Evolutionary conservation across 2,888 invertebrate species (phyloP).

Genomic region (Limenitis camilla): DNA sequence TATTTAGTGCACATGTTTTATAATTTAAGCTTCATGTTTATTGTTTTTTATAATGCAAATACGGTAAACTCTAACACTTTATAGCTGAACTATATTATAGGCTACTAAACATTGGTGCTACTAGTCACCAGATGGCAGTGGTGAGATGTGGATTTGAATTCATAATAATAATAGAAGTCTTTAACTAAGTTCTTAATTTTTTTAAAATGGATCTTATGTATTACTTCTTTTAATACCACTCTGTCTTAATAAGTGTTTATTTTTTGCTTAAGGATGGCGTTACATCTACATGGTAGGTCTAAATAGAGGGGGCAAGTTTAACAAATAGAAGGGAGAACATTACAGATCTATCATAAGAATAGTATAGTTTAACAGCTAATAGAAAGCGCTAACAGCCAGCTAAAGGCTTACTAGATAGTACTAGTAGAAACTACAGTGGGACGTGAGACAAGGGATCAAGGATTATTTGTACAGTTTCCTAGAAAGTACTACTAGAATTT

Average conservation of each 20-base stretch:
- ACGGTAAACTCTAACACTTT: background rate
- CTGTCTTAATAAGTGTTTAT: background rate
- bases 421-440: slow-evolving; percentile 57
- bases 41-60: background rate
- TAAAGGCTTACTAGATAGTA: slow-evolving; percentile 27
- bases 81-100: background rate
- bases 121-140: slow-evolving; percentile 8
- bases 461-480: slow-evolving; percentile 62
- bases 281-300: background rate
- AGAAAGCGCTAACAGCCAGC: slow-evolving; percentile 18
- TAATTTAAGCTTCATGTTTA: background rate
- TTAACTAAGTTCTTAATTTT: background rate
- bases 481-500: slow-evolving; percentile 46
- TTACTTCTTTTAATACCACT: background rate
- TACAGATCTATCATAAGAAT: slow-evolving; percentile 6
- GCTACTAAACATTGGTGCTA: background rate
- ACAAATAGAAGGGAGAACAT: background rate
- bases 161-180: background rate
- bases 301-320: background rate
- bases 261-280: background rate
- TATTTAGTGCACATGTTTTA: slow-evolving; percentile 1
- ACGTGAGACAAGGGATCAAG: slow-evolving; percentile 69
- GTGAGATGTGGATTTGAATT: background rate
- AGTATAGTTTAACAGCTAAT: slow-evolving; percentile 4
- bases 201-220: too few relatives aligned